These are phyloP conservation scores for Aphelinus certus DNA, from an alignment of 1,140 invertebrate genomes.

Conservation along the genomic window DNA sequence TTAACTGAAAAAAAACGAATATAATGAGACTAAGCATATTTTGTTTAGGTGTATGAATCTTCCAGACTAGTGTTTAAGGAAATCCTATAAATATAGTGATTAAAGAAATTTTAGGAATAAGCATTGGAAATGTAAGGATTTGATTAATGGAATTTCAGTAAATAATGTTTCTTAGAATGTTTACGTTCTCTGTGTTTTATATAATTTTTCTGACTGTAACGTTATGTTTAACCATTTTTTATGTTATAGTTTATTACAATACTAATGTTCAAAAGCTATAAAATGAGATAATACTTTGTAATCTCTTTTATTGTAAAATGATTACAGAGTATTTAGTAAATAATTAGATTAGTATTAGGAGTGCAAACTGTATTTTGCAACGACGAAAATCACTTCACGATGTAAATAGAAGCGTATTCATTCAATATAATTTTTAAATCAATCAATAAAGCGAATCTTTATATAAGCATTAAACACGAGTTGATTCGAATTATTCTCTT, in stretches of 20 bases:
- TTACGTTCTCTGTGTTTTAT: no score
- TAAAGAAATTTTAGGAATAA: no score
- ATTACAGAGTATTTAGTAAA: no score
- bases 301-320: no score
- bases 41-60: conserved; percentile 30
- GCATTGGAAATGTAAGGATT: conserved; percentile 22
- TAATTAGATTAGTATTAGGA: conserved; percentile 28
- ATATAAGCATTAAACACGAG: not conserved
- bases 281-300: not conserved
- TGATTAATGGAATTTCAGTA: conserved; percentile 22
- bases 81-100: not conserved
- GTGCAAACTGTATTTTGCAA: conserved; percentile 29
- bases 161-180: not conserved
- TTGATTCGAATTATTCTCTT: not conserved
- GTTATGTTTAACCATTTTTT: no score
- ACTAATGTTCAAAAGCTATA: no score
- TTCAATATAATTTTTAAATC: conserved; percentile 38
- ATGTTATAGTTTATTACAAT: no score
- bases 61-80: conserved; percentile 21
- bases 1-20: conserved; percentile 24
- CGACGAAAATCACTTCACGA: conserved; percentile 6
- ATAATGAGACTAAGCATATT: conserved; percentile 4
- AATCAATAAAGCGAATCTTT: not conserved
- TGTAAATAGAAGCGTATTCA: conserved; percentile 37
- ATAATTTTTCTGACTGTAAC: no score